Evolutionary conservation across 1,140 invertebrate genomes (phyloP).

Genomic region (Chlorops oryzae): DNA sequence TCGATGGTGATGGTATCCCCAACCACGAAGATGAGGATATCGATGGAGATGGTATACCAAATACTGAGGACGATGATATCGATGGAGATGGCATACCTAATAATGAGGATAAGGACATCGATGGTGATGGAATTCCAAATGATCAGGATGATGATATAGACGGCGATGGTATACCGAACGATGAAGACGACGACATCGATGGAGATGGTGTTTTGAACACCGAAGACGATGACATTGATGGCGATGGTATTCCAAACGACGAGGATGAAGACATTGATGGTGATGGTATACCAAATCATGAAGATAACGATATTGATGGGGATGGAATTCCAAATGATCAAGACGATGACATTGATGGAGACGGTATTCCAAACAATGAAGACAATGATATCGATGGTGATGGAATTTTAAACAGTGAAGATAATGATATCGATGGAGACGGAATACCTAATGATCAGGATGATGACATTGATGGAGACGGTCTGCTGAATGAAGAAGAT

Average conservation of each 20-base stretch:
- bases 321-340: slow-evolving; percentile 25
- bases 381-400: slow-evolving; percentile 17
- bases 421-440: slow-evolving; percentile 17
- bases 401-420: slow-evolving; percentile 13
- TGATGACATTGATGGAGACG: slow-evolving; percentile 29
- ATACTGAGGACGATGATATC: slow-evolving; percentile 46
- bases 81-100: slow-evolving; percentile 48
- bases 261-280: slow-evolving; percentile 30
- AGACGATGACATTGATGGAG: slow-evolving; percentile 29
- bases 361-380: slow-evolving; percentile 19
- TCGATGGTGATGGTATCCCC: slow-evolving; percentile 47
- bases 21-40: slow-evolving; percentile 45
- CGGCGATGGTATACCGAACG: slow-evolving; percentile 20
- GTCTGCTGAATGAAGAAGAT: slow-evolving; percentile 42
- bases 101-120: slow-evolving; percentile 19
- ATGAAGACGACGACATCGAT: slow-evolving; percentile 39
- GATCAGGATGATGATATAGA: slow-evolving; percentile 14
- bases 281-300: slow-evolving; percentile 28
- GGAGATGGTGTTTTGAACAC: slow-evolving; percentile 34
- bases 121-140: slow-evolving; percentile 16
- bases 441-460: slow-evolving; percentile 22
- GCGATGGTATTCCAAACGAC: slow-evolving; percentile 29
- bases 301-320: slow-evolving; percentile 43
- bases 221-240: slow-evolving; percentile 37
- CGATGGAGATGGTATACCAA: slow-evolving; percentile 45